Conservation (phyloP, 2,113 vertebrate genomes). For the Chaetura pelagica region DNA sequence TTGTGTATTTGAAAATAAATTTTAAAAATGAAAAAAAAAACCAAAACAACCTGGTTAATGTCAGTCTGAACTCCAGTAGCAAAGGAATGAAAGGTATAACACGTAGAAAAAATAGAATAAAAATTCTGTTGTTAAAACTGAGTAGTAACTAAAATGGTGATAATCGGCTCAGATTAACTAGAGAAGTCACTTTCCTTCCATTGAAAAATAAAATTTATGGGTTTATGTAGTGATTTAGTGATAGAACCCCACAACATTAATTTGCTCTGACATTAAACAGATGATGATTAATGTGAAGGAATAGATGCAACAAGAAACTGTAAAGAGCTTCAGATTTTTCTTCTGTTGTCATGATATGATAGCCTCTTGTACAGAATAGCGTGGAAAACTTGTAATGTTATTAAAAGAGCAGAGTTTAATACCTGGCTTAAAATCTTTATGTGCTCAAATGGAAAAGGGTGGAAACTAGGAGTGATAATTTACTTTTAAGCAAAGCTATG, state of each 20-base stretch:
- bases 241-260: rapidly evolving
- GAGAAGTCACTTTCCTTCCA: background rate
- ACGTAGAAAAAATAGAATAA: background rate
- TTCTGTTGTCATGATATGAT: background rate
- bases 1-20: background rate
- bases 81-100: background rate
- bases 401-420: background rate
- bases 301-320: background rate
- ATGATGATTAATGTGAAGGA: background rate
- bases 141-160: background rate
- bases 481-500: background rate
- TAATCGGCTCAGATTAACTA: background rate
- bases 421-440: background rate
- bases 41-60: background rate
- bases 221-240: background rate
- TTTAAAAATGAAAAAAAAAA: background rate
- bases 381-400: background rate
- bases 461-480: background rate
- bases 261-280: background rate
- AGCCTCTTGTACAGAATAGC: background rate
- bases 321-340: background rate
- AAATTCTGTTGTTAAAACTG: background rate
- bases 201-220: background rate
- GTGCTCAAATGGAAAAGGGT: background rate
- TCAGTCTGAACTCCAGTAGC: background rate